These are phyloP conservation scores for Notechis scutatus DNA, from an alignment of 2,113 vertebrate species.

Conservation along the genomic window DNA sequence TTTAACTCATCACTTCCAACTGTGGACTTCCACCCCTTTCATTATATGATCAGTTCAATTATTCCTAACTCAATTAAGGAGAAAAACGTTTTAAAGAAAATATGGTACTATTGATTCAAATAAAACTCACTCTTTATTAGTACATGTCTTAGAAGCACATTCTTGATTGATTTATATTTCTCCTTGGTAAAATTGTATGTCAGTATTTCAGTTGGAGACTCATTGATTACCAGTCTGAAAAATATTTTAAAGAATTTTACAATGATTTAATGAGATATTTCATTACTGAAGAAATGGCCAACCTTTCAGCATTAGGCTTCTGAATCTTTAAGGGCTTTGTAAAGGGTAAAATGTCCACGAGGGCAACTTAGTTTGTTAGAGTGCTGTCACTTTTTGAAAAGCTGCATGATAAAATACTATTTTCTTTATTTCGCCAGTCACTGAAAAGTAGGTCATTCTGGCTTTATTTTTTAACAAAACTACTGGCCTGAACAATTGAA, in stretches of 20 bases:
- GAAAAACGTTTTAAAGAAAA: background rate
- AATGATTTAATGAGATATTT: slow-evolving; percentile 1
- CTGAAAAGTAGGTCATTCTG: background rate
- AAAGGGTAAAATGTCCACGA: background rate
- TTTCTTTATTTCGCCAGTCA: background rate
- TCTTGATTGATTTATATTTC: background rate
- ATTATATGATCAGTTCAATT: background rate
- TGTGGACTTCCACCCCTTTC: background rate
- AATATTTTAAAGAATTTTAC: background rate
- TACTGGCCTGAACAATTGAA: background rate
- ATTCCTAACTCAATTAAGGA: background rate
- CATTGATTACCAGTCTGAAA: background rate
- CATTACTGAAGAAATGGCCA: background rate
- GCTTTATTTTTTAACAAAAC: background rate
- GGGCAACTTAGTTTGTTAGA: background rate
- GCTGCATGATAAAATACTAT: background rate
- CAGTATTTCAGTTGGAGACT: background rate
- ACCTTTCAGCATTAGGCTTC: background rate
- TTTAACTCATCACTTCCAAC: background rate
- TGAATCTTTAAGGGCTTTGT: background rate
- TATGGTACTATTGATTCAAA: background rate
- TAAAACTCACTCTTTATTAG: background rate
- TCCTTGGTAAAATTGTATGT: background rate
- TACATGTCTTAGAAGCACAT: background rate
- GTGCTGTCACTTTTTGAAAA: background rate